These are phyloP conservation scores for Euwallacea fornicatus DNA, from an alignment of 1,140 invertebrate genomes.

Conservation along the genomic window DNA sequence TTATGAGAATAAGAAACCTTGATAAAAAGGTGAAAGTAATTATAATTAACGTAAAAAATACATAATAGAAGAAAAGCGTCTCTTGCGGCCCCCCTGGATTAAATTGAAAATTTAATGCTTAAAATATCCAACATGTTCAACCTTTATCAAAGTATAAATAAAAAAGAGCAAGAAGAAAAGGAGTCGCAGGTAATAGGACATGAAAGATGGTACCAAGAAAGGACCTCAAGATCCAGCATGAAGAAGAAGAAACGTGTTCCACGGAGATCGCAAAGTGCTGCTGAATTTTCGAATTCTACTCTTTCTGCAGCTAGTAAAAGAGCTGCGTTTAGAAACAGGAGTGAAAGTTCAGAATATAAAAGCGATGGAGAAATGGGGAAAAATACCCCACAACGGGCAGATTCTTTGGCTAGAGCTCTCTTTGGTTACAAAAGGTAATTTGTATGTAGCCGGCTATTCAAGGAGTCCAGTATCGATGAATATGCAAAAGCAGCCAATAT, in stretches of 20 bases:
- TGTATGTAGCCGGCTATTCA: neutral
- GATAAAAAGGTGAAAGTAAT: too few species aligned
- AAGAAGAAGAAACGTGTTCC: conserved; percentile 61
- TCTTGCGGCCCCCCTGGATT: too few species aligned
- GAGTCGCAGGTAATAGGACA: conserved; percentile 70
- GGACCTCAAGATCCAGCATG: conserved; percentile 48
- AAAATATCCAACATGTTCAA: conserved; percentile 58
- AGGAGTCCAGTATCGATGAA: too few species aligned
- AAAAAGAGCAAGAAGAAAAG: conserved; percentile 62
- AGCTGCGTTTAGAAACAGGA: conserved; percentile 60
- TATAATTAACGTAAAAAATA: too few species aligned
- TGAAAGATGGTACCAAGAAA: conserved; percentile 71
- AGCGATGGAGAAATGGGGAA: conserved; percentile 57
- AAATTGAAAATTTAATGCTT: too few species aligned
- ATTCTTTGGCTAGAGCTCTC: conserved; percentile 65
- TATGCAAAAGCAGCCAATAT: too few species aligned
- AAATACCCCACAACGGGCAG: conserved; percentile 61
- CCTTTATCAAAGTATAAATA: conserved; percentile 71
- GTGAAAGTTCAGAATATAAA: conserved; percentile 60
- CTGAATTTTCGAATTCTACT: conserved; percentile 68
- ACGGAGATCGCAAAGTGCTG: conserved; percentile 71
- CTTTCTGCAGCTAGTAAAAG: conserved; percentile 65
- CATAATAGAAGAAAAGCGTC: too few species aligned
- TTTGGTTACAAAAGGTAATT: conserved; percentile 50
- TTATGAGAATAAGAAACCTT: too few species aligned